Conservation (phyloP, 2,888 invertebrate genomes). For the Chaetoderma sp. region DNA sequence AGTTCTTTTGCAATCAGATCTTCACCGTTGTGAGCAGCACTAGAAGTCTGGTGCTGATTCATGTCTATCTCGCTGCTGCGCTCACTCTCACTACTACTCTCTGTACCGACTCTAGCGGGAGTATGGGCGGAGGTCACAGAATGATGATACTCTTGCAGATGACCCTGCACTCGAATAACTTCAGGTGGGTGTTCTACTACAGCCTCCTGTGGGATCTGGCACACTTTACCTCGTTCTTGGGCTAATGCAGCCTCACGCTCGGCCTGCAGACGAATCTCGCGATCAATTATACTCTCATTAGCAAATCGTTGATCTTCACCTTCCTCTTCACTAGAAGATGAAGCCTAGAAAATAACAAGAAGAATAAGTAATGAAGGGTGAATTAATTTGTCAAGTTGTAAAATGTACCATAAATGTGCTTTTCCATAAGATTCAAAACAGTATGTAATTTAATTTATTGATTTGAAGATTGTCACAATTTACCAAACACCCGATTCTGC, state of each 20-base stretch:
- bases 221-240: constrained; percentile 20
- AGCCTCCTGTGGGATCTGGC: background rate
- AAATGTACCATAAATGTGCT: no score
- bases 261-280: constrained; percentile 61
- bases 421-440: no score
- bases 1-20: constrained; percentile 71
- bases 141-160: no score
- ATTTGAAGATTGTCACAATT: no score
- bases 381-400: no score
- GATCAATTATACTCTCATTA: constrained; percentile 60
- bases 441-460: no score
- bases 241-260: constrained; percentile 56
- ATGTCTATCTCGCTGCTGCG: constrained; percentile 43
- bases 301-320: constrained; percentile 34
- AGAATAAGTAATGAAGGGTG: no score
- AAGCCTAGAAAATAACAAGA: constrained; percentile 30
- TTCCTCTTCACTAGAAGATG: constrained; percentile 25
- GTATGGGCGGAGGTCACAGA: no score
- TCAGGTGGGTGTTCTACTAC: background rate
- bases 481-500: no score
- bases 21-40: constrained; percentile 60
- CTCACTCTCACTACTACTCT: constrained; percentile 39
- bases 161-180: background rate
- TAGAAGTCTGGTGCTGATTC: constrained; percentile 51
- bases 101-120: background rate